Evolutionary conservation across 1,140 invertebrate genomes (phyloP).

Genomic region (Cyclargus thomasi): DNA sequence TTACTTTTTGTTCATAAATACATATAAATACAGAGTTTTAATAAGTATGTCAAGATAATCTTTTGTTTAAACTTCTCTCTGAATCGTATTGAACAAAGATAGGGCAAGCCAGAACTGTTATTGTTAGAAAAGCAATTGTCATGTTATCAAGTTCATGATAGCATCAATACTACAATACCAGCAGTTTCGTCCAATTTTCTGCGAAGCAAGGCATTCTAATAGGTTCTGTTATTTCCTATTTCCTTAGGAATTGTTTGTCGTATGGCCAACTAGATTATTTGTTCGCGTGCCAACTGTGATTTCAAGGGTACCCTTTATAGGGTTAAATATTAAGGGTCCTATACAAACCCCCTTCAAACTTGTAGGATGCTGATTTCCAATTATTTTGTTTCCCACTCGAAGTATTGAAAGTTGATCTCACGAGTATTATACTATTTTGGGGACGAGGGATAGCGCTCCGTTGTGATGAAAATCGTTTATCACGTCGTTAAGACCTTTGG

Average conservation of each 20-base stretch:
- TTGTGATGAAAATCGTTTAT: too few relatives aligned
- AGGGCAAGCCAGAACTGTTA: not conserved
- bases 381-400: not conserved
- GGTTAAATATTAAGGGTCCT: not conserved
- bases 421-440: too few relatives aligned
- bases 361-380: not conserved
- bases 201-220: not conserved
- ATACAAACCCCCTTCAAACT: not conserved
- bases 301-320: not conserved
- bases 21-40: too few relatives aligned
- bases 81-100: not conserved
- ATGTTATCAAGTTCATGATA: not conserved
- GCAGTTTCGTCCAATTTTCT: slow-evolving; percentile 2
- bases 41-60: too few relatives aligned
- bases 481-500: too few relatives aligned
- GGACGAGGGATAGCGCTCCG: too few relatives aligned
- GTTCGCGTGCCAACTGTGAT: not conserved
- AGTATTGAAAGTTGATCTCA: not conserved
- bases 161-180: not conserved
- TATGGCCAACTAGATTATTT: not conserved
- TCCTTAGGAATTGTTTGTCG: not conserved
- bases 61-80: not conserved
- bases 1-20: too few relatives aligned
- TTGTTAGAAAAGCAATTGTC: not conserved
- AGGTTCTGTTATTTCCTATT: not conserved